Evolutionary conservation across 2,797 vertebrate species (phyloP), one percentile per base, ranked within the genome.

Genomic region (Cirrhinus mrigala): DNA sequence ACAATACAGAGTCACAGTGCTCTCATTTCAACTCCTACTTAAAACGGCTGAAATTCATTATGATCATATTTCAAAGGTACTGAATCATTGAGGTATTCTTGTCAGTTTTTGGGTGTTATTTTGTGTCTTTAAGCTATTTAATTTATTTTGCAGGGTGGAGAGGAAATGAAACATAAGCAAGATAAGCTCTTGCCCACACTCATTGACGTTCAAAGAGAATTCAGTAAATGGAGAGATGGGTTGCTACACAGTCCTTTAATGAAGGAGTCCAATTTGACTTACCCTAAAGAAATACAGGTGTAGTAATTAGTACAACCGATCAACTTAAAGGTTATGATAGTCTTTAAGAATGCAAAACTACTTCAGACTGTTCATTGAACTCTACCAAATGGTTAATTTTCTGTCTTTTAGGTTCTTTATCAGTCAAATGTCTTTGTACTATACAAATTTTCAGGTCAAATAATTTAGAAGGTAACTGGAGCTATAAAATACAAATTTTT

Each of bases 241-340:
- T 79, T 94, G 5, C 90, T 96, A 56, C 0, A 18, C 0, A 29
- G 85, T 0, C 64, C 89, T 0, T 79, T 93, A 1, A 0, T 94
- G 78, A 33, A 7, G 0, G 0, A 3, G 0, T 77, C 50, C 0
- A 68, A 70, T 0, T 87, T 94, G 76, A 27, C 0, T 75, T 95
- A 91, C 85, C 87, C 90, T 1, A 92, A 84, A 84, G 95, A 96
- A 91, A 90, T 95, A 0, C 83, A 94, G 93, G 95, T 77, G 20
- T 15, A 40, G 52, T 76, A 76, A 37, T 40, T 1, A 58, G 29
- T 10, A 52, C 16, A 52, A 20, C 16, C 5, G 3, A 52, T 20
- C 24, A 15, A 50, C 29, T 66, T 18, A 66, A 66, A 29, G 18
- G 20, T 44, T n/a, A n/a, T 44, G 3, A 4, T 70, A 44, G 3